Conservation (phyloP, 2,797 vertebrate species). For the Characodon lateralis region DNA sequence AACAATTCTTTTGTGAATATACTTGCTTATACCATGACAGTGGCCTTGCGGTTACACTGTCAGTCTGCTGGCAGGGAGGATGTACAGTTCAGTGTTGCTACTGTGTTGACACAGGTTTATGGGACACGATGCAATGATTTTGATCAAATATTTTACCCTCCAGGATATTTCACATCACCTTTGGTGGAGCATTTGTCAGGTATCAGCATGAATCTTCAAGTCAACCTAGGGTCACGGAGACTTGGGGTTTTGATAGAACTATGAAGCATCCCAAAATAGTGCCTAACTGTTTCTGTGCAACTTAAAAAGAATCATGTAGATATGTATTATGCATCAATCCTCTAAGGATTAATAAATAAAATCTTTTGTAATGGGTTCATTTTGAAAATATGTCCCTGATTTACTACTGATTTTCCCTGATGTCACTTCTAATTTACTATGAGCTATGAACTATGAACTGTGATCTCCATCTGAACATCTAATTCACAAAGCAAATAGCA, state of each 20-base stretch:
- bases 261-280: constrained; percentile 38
- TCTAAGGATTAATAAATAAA: neutral
- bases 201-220: constrained; percentile 51
- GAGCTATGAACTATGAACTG: too few relatives aligned
- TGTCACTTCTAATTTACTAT: too few relatives aligned
- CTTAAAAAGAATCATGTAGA: constrained; percentile 6
- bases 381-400: neutral
- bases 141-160: neutral
- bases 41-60: neutral
- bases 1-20: constrained; percentile 6
- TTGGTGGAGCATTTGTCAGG: constrained; percentile 29
- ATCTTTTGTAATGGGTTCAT: neutral
- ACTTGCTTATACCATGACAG: constrained; percentile 5
- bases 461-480: neutral
- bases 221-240: constrained; percentile 46
- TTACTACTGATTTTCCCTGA: too few relatives aligned
- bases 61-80: neutral
- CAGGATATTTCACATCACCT: neutral
- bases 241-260: constrained; percentile 31
- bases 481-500: neutral
- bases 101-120: neutral
- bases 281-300: constrained; percentile 16
- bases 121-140: neutral
- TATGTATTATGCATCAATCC: neutral
- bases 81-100: neutral